phyloP scores from a whole-genome alignment of 2,113 vertebrate species.

The Thryonomys swinderianus region DNA sequence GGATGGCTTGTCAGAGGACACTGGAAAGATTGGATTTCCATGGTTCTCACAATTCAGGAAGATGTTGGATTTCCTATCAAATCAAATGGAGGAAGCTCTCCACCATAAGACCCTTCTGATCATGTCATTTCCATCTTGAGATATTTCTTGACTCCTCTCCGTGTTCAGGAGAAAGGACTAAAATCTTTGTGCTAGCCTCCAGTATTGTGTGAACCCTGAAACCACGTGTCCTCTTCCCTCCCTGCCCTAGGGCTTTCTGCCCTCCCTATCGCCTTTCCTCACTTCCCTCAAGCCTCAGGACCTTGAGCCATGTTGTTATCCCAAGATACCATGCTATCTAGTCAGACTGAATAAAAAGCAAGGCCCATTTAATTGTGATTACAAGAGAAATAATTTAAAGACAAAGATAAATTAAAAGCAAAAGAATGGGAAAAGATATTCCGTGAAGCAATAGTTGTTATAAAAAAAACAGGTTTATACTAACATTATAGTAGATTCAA shows the following conservation, averaged over 20 bases:
- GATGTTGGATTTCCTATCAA: background rate
- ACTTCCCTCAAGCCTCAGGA: background rate
- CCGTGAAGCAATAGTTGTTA: background rate
- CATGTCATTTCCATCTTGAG: background rate
- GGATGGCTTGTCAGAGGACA: background rate
- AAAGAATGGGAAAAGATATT: background rate
- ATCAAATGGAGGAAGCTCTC: background rate
- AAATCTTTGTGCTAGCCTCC: background rate
- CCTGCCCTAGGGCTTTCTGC: accelerated
- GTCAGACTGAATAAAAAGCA: background rate
- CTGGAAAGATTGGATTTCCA: background rate
- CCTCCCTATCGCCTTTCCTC: background rate
- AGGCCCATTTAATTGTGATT: background rate
- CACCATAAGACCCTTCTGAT: background rate
- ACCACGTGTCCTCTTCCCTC: background rate
- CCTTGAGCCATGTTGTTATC: background rate
- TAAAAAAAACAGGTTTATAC: background rate
- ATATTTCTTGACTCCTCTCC: background rate
- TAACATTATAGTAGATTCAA: background rate
- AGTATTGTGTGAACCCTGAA: background rate
- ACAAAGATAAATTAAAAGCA: background rate
- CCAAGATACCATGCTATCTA: background rate
- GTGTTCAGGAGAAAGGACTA: background rate
- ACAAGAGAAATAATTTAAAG: background rate
- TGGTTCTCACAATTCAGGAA: background rate